A percentile compares a stretch with the other conserved stretches of the same genome.
Conservation (phyloP, 2,113 vertebrate genomes). For the Amblyornis subalaris region DNA sequence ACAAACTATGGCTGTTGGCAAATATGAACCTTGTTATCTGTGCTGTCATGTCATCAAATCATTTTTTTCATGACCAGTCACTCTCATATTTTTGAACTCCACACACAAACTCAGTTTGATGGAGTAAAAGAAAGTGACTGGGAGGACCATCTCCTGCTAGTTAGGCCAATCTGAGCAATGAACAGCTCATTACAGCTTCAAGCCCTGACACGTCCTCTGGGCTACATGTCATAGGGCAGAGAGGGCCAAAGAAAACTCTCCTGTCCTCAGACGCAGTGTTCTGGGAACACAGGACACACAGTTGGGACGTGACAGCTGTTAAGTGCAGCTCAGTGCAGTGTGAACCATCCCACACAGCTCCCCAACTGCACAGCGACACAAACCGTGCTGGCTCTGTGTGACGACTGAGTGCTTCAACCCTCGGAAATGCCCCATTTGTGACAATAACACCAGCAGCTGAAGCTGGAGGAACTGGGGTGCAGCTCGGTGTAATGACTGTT, state of each 20-base stretch:
- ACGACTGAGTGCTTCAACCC: accelerated
- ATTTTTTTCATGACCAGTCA: background rate
- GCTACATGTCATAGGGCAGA: background rate
- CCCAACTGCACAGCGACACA: accelerated
- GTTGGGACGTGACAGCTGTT: background rate
- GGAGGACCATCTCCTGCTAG: background rate
- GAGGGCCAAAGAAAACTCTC: background rate
- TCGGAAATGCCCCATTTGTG: accelerated
- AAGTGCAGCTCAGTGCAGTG: accelerated
- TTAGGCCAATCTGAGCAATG: background rate
- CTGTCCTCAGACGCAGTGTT: background rate
- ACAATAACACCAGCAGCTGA: background rate
- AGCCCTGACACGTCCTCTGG: background rate
- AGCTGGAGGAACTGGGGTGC: background rate
- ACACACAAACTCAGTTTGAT: background rate
- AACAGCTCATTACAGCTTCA: background rate
- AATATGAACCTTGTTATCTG: background rate
- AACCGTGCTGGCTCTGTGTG: background rate
- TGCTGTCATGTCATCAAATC: background rate
- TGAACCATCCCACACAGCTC: accelerated
- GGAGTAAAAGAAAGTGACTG: background rate
- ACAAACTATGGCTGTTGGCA: background rate
- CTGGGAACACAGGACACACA: background rate
- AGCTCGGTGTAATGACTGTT: accelerated
- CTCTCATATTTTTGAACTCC: background rate